These are phyloP conservation scores for Limnephilus auricula DNA, from an alignment of 2,888 invertebrate genomes.

Conservation along the genomic window DNA sequence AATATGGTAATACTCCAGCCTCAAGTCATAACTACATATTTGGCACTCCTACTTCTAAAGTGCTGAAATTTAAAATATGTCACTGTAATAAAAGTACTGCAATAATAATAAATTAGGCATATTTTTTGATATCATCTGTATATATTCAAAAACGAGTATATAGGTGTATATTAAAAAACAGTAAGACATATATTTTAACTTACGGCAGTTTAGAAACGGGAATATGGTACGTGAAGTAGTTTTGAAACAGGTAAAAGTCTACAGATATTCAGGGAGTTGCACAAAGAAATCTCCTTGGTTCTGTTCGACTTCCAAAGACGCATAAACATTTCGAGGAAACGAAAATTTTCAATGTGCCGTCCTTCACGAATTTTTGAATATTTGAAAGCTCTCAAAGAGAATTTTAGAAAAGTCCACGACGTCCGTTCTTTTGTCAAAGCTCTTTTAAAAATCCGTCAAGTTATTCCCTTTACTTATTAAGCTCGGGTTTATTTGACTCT, in stretches of 20 bases:
- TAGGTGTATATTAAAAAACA: too few relatives aligned
- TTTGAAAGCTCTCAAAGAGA: constrained; percentile 12
- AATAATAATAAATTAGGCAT: too few relatives aligned
- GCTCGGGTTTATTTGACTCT: background rate
- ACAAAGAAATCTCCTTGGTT: background rate
- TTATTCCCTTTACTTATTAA: constrained; percentile 14
- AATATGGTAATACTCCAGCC: too few relatives aligned
- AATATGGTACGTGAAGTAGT: background rate
- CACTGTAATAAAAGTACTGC: too few relatives aligned
- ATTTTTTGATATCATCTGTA: too few relatives aligned
- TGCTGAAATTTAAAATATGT: too few relatives aligned
- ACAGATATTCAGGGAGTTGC: background rate
- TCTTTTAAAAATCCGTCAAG: background rate
- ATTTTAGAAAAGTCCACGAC: background rate
- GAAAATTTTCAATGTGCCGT: background rate
- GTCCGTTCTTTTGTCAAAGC: constrained; percentile 12
- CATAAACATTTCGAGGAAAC: background rate
- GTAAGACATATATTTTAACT: background rate
- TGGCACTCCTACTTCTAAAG: too few relatives aligned
- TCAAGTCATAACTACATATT: too few relatives aligned
- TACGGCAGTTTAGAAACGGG: background rate
- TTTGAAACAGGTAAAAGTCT: background rate
- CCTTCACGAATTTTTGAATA: background rate
- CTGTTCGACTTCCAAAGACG: background rate
- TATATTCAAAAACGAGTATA: too few relatives aligned